phyloP scores from a whole-genome alignment of 2,888 invertebrate genomes.

The Agrenia bidenticulata region DNA sequence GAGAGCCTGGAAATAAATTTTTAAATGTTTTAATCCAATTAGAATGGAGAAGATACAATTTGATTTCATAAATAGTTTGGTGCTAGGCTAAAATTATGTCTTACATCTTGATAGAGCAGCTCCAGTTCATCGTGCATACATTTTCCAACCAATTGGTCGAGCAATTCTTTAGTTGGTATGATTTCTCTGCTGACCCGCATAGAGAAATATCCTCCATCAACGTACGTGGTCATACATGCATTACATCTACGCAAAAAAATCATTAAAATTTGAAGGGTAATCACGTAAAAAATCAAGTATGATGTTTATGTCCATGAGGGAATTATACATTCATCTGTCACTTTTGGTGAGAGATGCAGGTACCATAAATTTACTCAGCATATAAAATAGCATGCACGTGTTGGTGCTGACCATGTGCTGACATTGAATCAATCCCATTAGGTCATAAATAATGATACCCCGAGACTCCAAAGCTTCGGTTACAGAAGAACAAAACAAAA shows the following conservation, averaged over 20 bases:
- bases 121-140: conserved; percentile 50
- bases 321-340: too few species aligned
- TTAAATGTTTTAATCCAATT: neutral
- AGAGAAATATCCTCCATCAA: conserved; percentile 45
- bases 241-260: conserved; percentile 37
- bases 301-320: too few species aligned
- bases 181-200: conserved; percentile 51
- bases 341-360: too few species aligned
- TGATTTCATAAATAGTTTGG: neutral
- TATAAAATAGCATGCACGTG: too few species aligned
- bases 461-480: too few species aligned
- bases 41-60: neutral
- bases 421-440: too few species aligned
- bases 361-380: too few species aligned
- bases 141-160: conserved; percentile 48
- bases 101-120: conserved; percentile 47
- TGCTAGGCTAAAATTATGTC: neutral
- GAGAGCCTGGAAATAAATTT: conserved; percentile 19
- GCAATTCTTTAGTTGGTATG: conserved; percentile 46
- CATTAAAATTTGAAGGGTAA: too few species aligned
- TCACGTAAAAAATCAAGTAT: too few species aligned
- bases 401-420: too few species aligned
- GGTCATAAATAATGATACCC: too few species aligned
- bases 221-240: conserved; percentile 49
- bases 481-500: too few species aligned